Evolutionary conservation across 1,140 invertebrate genomes (phyloP).

Genomic region (Lepidurus packardi): DNA sequence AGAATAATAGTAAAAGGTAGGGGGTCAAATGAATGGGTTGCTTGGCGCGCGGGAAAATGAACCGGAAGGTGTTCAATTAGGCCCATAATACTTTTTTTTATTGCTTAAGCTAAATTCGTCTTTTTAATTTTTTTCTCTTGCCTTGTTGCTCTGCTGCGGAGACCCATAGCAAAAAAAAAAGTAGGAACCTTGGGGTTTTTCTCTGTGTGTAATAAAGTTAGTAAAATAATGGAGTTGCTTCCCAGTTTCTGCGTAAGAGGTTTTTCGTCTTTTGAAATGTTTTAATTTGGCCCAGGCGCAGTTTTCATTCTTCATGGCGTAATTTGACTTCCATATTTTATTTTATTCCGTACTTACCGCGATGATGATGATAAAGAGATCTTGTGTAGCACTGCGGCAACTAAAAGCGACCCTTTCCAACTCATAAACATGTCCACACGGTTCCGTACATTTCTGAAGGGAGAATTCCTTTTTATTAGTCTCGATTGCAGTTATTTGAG

Average conservation of each 20-base stretch:
- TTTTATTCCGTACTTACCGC: constrained; percentile 11
- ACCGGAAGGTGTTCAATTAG: constrained; percentile 15
- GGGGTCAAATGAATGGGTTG: constrained; percentile 14
- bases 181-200: neutral
- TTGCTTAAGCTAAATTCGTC: neutral
- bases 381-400: constrained; percentile 1
- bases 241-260: neutral
- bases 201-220: constrained; percentile 1
- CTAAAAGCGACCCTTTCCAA: constrained; percentile 9
- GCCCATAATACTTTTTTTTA: neutral
- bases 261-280: constrained; percentile 10
- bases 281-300: neutral
- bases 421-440: constrained; percentile 15
- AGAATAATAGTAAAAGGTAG: constrained; percentile 18
- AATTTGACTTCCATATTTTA: constrained; percentile 20
- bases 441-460: neutral
- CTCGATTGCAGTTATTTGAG: constrained; percentile 19
- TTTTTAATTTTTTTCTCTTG: neutral
- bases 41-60: neutral
- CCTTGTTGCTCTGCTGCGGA: neutral
- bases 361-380: constrained; percentile 19
- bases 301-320: constrained; percentile 8
- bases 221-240: neutral
- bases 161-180: neutral
- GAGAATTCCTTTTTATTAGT: constrained; percentile 19